A percentile compares a stretch with the other conserved stretches of the same genome.
These are phyloP conservation scores for Leptinotarsa undecemlineata DNA, from an alignment of 1,140 invertebrate species.

Conservation along the genomic window DNA sequence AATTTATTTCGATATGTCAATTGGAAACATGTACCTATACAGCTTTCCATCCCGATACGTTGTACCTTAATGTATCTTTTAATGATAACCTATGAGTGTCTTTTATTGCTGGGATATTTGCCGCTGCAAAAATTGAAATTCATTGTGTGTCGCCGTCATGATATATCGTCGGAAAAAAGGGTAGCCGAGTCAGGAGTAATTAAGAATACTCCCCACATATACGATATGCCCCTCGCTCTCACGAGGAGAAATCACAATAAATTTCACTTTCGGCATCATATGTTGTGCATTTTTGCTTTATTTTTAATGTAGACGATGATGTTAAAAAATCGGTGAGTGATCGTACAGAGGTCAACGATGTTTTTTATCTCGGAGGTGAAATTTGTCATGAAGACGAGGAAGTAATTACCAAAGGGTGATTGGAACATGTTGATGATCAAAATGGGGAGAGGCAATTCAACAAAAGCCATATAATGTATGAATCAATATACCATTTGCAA, in stretches of 20 bases:
- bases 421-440: too few species aligned
- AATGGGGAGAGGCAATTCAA: too few species aligned
- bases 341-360: neutral
- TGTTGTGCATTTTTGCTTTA: neutral
- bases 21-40: too few species aligned
- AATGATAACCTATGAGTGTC: slow-evolving; percentile 23
- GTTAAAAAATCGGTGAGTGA: slow-evolving; percentile 2
- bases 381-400: slow-evolving; percentile 3
- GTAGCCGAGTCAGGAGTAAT: slow-evolving; percentile 13
- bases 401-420: too few species aligned
- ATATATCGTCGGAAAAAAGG: slow-evolving; percentile 19
- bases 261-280: slow-evolving; percentile 16
- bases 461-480: neutral
- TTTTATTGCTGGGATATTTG: slow-evolving; percentile 13
- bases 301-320: slow-evolving; percentile 12
- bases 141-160: slow-evolving; percentile 11
- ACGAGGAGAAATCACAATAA: slow-evolving; percentile 11
- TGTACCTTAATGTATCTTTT: slow-evolving; percentile 16
- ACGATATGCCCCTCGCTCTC: neutral
- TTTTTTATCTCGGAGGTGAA: slow-evolving; percentile 4
- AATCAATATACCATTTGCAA: neutral
- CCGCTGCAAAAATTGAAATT: slow-evolving; percentile 11
- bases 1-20: too few species aligned
- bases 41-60: too few species aligned
- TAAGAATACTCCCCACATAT: slow-evolving; percentile 19